Conservation (phyloP, 2,888 invertebrate species). For the Papilio protenor region DNA sequence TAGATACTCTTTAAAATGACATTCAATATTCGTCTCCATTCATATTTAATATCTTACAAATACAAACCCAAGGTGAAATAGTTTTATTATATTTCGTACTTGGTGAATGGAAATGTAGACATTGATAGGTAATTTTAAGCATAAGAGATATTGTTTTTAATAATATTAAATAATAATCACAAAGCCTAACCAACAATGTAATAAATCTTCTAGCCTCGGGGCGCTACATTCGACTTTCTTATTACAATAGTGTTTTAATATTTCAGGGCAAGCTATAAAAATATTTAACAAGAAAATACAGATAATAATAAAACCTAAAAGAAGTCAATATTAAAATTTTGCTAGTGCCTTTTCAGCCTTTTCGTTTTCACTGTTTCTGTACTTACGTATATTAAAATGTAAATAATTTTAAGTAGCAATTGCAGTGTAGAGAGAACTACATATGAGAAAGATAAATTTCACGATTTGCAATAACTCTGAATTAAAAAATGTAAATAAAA, state of each 20-base stretch:
- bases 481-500: not conserved
- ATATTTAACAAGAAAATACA: not conserved
- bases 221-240: too few species aligned
- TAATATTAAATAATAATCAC: too few species aligned
- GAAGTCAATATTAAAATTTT: not conserved
- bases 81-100: not conserved
- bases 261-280: too few species aligned
- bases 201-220: too few species aligned
- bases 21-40: not conserved
- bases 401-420: conserved; percentile 33
- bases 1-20: conserved; percentile 29
- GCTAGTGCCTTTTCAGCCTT: not conserved
- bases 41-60: not conserved
- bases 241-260: too few species aligned
- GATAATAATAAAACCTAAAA: not conserved
- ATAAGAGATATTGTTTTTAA: too few species aligned
- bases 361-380: not conserved
- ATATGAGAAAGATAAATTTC: conserved; percentile 16
- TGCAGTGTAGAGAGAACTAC: not conserved
- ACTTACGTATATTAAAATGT: conserved; percentile 14
- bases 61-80: not conserved
- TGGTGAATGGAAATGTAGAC: not conserved
- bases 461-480: conserved; percentile 13
- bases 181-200: too few species aligned
- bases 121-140: too few species aligned